Conservation (phyloP, 1,140 invertebrate species). For the Drosophila busckii region DNA sequence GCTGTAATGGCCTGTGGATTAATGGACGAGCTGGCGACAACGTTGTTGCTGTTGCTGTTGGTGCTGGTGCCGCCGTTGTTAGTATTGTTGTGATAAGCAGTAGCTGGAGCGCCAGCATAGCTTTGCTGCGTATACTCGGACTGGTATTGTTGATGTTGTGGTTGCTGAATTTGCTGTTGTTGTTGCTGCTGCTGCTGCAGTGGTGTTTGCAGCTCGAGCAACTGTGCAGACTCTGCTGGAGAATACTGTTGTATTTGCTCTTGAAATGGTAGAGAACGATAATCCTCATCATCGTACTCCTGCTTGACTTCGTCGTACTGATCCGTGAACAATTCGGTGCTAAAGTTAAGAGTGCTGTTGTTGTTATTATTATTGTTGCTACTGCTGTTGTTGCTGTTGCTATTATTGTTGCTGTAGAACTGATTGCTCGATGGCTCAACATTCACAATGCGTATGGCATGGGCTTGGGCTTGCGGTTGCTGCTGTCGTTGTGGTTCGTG, state of each 20-base stretch:
- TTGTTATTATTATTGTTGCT: slow-evolving; percentile 41
- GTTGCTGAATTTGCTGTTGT: slow-evolving; percentile 39
- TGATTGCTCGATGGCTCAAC: slow-evolving; percentile 12
- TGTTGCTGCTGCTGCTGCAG: slow-evolving; percentile 59
- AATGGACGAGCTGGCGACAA: slow-evolving; percentile 22
- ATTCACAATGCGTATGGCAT: slow-evolving; percentile 9
- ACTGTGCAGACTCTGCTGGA: slow-evolving; percentile 45
- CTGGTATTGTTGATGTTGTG: slow-evolving; percentile 36
- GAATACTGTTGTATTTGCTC: slow-evolving; percentile 65
- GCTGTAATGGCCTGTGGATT: slow-evolving; percentile 56
- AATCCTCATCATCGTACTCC: slow-evolving; percentile 62
- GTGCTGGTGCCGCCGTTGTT: slow-evolving; percentile 20
- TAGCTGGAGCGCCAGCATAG: slow-evolving; percentile 13
- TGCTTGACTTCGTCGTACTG: slow-evolving; percentile 67
- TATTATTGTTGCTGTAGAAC: slow-evolving; percentile 30
- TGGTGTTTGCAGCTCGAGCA: slow-evolving; percentile 57
- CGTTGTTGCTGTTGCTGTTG: slow-evolving; percentile 9
- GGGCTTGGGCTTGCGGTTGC: slow-evolving; percentile 14
- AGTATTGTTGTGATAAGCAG: slow-evolving; percentile 2
- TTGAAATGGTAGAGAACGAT: slow-evolving; percentile 55
- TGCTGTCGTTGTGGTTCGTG: slow-evolving; percentile 7
- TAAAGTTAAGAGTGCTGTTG: slow-evolving; percentile 45
- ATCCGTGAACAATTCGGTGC: slow-evolving; percentile 66
- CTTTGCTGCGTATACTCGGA: slow-evolving; percentile 14
- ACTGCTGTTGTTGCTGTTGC: slow-evolving; percentile 32